These are phyloP conservation scores for Protodeltote pygarga DNA, from an alignment of 2,888 invertebrate genomes.

Conservation along the genomic window DNA sequence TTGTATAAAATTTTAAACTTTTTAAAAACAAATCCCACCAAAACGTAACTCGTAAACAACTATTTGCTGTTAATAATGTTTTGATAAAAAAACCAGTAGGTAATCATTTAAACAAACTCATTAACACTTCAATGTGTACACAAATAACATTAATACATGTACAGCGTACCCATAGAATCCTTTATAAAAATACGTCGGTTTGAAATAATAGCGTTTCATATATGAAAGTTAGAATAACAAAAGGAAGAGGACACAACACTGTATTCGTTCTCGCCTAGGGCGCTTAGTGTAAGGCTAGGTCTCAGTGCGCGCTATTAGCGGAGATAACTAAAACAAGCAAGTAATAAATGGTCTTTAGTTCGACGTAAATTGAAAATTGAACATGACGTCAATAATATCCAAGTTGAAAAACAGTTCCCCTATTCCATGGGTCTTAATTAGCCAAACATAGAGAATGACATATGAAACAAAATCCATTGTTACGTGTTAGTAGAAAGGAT, in stretches of 20 bases:
- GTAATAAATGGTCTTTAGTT: not conserved
- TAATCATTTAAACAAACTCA: slow-evolving; percentile 5
- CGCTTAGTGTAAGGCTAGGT: slow-evolving; percentile 15
- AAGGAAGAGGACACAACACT: slow-evolving; percentile 51
- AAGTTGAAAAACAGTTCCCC: no score
- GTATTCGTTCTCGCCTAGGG: slow-evolving; percentile 54
- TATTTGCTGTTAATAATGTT: no score
- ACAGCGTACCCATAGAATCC: slow-evolving; percentile 34
- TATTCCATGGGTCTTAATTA: no score
- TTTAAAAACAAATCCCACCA: no score
- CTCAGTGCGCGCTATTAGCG: slow-evolving; percentile 25
- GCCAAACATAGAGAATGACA: no score
- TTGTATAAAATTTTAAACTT: no score
- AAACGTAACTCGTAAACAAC: no score
- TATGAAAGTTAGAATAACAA: slow-evolving; percentile 62
- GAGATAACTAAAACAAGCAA: not conserved
- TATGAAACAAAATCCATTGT: no score
- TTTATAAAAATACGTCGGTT: slow-evolving; percentile 52
- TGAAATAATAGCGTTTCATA: slow-evolving; percentile 55
- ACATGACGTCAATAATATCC: no score
- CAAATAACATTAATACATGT: slow-evolving; percentile 19
- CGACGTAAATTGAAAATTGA: not conserved
- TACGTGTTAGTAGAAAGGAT: no score
- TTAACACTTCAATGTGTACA: slow-evolving; percentile 7
- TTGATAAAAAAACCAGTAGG: not conserved